A percentile compares a stretch with the other conserved stretches of the same genome.
phyloP scores from a whole-genome alignment of 2,888 invertebrate species.

The Hylaea fasciaria region DNA sequence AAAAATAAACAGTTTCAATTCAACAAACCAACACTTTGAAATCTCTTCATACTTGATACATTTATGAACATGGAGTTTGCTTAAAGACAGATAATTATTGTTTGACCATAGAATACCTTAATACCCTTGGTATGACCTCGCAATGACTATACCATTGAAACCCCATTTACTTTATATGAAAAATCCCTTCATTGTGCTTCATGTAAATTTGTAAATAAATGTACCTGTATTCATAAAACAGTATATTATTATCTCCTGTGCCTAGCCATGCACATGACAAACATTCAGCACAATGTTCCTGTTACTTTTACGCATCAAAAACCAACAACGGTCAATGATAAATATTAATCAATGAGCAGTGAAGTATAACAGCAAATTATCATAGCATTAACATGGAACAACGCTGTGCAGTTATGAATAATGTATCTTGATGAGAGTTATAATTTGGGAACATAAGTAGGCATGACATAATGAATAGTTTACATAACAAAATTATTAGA shows the following conservation, averaged over 20 bases:
- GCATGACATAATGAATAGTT: conserved; percentile 28
- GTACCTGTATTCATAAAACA: too few relatives aligned
- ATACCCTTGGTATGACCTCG: too few relatives aligned
- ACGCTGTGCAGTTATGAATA: conserved; percentile 48
- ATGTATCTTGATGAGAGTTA: conserved; percentile 36
- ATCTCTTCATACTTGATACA: too few relatives aligned
- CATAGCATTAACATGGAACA: conserved; percentile 50
- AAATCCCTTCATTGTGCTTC: too few relatives aligned
- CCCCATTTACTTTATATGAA: too few relatives aligned
- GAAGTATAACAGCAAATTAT: conserved; percentile 44
- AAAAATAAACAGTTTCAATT: too few relatives aligned
- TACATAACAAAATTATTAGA: conserved; percentile 28
- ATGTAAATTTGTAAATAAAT: too few relatives aligned
- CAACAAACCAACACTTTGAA: too few relatives aligned
- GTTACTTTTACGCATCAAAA: conserved; percentile 66
- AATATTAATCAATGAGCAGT: conserved; percentile 57
- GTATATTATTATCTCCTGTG: background rate
- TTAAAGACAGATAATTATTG: too few relatives aligned
- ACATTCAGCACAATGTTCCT: conserved; percentile 35
- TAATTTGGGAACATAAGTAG: conserved; percentile 23
- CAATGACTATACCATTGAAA: too few relatives aligned
- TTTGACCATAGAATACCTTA: too few relatives aligned
- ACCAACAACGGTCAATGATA: conserved; percentile 59
- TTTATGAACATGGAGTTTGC: too few relatives aligned
- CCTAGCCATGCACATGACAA: background rate